Evolutionary conservation across 2,888 invertebrate genomes (phyloP).

Genomic region (Maniola hyperantus): DNA sequence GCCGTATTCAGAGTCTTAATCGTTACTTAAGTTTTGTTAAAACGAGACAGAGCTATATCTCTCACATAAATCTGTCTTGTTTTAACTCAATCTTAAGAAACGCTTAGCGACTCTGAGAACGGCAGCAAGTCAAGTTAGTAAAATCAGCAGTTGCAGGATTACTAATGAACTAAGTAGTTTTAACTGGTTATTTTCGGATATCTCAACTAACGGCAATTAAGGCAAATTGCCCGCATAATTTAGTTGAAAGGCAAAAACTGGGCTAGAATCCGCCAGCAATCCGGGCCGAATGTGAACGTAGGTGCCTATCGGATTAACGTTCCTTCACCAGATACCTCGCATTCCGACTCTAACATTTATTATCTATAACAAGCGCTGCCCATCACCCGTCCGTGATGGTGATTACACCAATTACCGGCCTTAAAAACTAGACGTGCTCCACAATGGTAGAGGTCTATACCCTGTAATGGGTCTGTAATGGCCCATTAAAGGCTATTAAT

Average conservation of each 20-base stretch:
- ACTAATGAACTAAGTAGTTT: conserved; percentile 24
- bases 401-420: conserved; percentile 41
- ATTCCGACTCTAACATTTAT: conserved; percentile 33
- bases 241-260: conserved; percentile 33
- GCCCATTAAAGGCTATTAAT: conserved; percentile 45
- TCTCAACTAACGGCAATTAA: conserved; percentile 25
- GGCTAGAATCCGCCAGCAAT: conserved; percentile 33
- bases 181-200: conserved; percentile 33
- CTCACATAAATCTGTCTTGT: too few species aligned
- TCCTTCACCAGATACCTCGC: conserved; percentile 23
- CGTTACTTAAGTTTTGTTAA: too few species aligned
- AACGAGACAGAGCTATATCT: too few species aligned
- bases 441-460: conserved; percentile 41
- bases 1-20: too few species aligned
- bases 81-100: too few species aligned
- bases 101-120: too few species aligned
- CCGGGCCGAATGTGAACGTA: conserved; percentile 36
- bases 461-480: conserved; percentile 40
- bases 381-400: conserved; percentile 36
- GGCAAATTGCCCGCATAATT: conserved; percentile 32
- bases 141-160: conserved; percentile 17
- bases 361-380: conserved; percentile 35
- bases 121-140: too few species aligned
- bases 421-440: conserved; percentile 38
- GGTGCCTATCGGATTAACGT: conserved; percentile 20